These are phyloP conservation scores for Sesia bembeciformis DNA, from an alignment of 2,888 invertebrate species.

Conservation along the genomic window DNA sequence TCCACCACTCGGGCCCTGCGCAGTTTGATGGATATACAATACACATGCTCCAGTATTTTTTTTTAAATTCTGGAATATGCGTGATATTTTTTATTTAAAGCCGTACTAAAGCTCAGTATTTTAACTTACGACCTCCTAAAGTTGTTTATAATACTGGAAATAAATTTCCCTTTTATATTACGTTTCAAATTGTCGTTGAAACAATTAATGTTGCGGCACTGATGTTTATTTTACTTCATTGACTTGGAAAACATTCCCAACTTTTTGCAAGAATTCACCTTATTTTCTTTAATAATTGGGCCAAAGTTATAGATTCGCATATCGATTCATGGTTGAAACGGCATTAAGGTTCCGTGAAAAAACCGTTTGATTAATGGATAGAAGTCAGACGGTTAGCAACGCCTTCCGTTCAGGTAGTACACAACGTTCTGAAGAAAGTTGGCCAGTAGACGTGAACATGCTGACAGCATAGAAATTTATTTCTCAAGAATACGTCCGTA, in stretches of 20 bases:
- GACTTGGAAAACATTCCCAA: neutral
- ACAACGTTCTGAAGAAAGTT: too few species aligned
- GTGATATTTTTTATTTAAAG: too few species aligned
- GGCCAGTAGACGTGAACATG: too few species aligned
- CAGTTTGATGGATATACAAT: too few species aligned
- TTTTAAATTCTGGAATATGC: too few species aligned
- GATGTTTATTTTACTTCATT: neutral
- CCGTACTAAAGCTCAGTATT: too few species aligned
- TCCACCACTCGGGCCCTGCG: too few species aligned
- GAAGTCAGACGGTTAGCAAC: too few species aligned
- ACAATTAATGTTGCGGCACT: neutral
- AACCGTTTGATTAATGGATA: neutral
- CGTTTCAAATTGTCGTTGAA: neutral
- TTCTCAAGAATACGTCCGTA: too few species aligned
- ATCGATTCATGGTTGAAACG: conserved; percentile 38
- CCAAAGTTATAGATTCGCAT: conserved; percentile 32
- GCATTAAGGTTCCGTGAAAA: conserved; percentile 27
- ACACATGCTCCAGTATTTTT: too few species aligned
- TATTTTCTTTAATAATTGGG: neutral
- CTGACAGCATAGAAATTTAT: too few species aligned
- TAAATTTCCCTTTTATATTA: neutral
- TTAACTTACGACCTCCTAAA: neutral
- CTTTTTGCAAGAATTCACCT: neutral
- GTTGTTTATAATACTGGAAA: neutral
- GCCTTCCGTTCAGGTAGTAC: too few species aligned